Percentiles rank a stretch among this genome's conserved stretches.
phyloP scores from a whole-genome alignment of 2,888 invertebrate genomes.

The Herminia tarsipennalis region DNA sequence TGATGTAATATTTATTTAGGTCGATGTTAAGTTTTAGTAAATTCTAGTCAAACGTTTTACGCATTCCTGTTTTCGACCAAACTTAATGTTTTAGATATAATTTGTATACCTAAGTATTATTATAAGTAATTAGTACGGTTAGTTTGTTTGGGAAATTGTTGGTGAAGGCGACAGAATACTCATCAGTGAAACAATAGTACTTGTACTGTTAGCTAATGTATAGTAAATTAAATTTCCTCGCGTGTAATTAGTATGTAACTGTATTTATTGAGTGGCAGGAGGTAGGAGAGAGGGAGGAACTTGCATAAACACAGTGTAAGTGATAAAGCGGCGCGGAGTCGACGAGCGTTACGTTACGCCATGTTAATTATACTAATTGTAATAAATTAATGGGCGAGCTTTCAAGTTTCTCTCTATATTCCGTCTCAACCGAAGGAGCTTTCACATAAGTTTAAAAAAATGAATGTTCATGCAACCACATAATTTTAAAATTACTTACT shows the following conservation, averaged over 20 bases:
- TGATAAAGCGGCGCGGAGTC: slow-evolving; percentile 43
- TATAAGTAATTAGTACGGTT: slow-evolving; percentile 42
- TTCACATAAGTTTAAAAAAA: slow-evolving; percentile 50
- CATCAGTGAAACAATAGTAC: slow-evolving; percentile 23
- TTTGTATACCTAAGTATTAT: slow-evolving; percentile 42
- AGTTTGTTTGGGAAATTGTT: slow-evolving; percentile 31
- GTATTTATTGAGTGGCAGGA: slow-evolving; percentile 44
- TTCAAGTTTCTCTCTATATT: slow-evolving; percentile 57
- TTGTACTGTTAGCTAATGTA: slow-evolving; percentile 36
- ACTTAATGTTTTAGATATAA: slow-evolving; percentile 67
- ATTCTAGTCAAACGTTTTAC: slow-evolving; percentile 85
- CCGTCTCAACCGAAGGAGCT: slow-evolving; percentile 44
- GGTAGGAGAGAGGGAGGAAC: slow-evolving; percentile 40
- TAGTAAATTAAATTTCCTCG: slow-evolving; percentile 48
- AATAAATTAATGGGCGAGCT: slow-evolving; percentile 65
- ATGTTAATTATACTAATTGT: slow-evolving; percentile 76
- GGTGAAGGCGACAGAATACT: slow-evolving; percentile 34
- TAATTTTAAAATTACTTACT: slow-evolving; percentile 36
- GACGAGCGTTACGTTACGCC: slow-evolving; percentile 65
- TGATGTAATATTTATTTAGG: slow-evolving; percentile 80
- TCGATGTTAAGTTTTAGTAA: slow-evolving; percentile 84
- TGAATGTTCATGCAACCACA: slow-evolving; percentile 39
- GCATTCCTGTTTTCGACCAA: slow-evolving; percentile 86
- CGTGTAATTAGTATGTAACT: slow-evolving; percentile 50
- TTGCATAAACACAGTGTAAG: slow-evolving; percentile 29